phyloP scores from a whole-genome alignment of 2,113 vertebrate genomes.

The Pedionomus torquatus region DNA sequence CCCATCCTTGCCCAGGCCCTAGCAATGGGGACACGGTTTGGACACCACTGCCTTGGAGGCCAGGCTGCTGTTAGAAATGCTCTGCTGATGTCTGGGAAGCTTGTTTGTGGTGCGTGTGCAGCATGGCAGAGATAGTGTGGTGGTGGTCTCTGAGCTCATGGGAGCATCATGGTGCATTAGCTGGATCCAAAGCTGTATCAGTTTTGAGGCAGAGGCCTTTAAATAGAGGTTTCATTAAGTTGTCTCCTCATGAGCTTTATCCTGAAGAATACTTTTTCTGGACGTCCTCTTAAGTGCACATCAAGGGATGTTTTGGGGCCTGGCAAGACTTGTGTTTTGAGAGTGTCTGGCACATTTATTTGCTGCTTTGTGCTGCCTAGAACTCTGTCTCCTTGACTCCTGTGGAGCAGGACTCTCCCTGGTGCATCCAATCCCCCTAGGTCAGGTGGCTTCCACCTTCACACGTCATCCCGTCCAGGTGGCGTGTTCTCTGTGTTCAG shows the following conservation, averaged over 20 bases:
- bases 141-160: accelerated
- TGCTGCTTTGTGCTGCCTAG: neutral
- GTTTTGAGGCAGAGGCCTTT: neutral
- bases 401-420: neutral
- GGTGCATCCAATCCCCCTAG: accelerated
- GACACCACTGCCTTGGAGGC: accelerated
- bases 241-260: neutral
- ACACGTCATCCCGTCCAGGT: too few relatives aligned
- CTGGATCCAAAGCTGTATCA: neutral
- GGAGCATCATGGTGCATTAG: accelerated
- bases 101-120: accelerated
- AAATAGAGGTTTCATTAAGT: neutral
- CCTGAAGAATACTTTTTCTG: neutral
- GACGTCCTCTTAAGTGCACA: neutral
- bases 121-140: accelerated
- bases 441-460: neutral
- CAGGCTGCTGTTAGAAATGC: neutral
- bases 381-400: neutral
- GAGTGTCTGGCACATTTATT: neutral
- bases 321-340: neutral
- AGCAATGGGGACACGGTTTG: accelerated
- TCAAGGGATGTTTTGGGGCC: neutral
- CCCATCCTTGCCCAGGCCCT: neutral
- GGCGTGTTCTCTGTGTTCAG: accelerated
- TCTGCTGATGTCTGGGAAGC: too few relatives aligned